Percentiles rank a stretch among this genome's conserved stretches.
Evolutionary conservation across 2,888 invertebrate genomes (phyloP).

Genomic region (Brachylomia viminalis): DNA sequence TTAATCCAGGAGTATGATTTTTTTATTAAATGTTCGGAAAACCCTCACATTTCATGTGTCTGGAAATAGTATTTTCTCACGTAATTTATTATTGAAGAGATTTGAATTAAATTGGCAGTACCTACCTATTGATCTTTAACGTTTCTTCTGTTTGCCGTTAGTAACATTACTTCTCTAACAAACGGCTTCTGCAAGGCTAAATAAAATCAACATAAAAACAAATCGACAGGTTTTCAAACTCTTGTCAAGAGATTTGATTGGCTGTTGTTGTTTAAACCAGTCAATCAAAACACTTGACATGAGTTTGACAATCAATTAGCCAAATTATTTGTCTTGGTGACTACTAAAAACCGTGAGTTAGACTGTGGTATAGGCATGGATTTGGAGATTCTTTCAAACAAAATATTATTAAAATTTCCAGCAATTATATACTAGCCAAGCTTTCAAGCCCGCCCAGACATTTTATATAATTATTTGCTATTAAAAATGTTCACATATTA

Average conservation of each 20-base stretch:
- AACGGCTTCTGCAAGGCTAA: background rate
- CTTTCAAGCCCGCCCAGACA: background rate
- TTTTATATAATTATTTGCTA: constrained; percentile 6
- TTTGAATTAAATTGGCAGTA: background rate
- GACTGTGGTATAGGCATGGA: no score
- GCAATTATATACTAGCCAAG: background rate
- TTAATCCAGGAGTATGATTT: background rate
- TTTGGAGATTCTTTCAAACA: background rate
- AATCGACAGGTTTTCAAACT: background rate
- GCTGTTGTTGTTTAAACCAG: background rate
- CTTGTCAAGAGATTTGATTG: background rate
- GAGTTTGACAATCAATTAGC: background rate
- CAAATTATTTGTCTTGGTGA: background rate
- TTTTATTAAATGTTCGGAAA: constrained; percentile 28
- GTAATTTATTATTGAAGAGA: constrained; percentile 22
- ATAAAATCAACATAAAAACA: background rate
- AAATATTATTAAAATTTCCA: background rate
- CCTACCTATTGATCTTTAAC: background rate
- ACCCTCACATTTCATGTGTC: constrained; percentile 19
- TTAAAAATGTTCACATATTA: constrained; percentile 5
- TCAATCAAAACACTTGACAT: background rate
- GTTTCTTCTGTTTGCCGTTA: background rate
- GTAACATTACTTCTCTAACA: background rate
- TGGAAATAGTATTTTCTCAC: background rate
- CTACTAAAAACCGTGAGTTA: background rate